Base-by-base conservation (phyloP, 2,888 invertebrate genomes). In the Eristalis pertinax region DNA sequence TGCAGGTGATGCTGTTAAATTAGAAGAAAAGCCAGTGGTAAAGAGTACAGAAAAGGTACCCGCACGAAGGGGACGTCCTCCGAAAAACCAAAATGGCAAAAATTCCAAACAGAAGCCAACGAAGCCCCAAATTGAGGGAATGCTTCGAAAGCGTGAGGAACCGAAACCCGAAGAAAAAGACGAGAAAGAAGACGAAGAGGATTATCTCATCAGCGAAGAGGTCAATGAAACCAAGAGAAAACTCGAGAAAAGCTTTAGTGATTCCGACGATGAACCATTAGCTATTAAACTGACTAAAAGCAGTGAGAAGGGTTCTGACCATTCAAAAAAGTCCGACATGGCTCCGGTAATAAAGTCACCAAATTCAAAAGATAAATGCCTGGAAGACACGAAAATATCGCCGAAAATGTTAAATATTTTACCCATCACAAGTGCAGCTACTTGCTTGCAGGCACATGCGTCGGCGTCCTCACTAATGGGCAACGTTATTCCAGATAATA, bases 191-290 rank as follows among this genome's bases (percentile, higher is more conserved):
- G 92, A 92, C 7, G 92, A 92, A 78, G 91, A 91, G 81, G 92
- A 93, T 88, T 91, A 92, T 89, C 83, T 92, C 62, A 89, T 92
- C 29, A 92, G 91, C 80, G 90, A 91, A 89, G 91, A 92, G 74
- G 90, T 92, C 24, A 91, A 91, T 75, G 91, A 92, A 90, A 91
- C 91, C 0, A 92, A 91, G 88, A 90, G 93, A 22, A 92, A 92
- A 89, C 89, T 93, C 10, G 93, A 94, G 81, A 93, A 93, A 88
- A 94, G 93, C 89, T 95, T 95, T 82, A 94, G 94, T 89, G 95
- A 95, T 90, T 95, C 95, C 1, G 95, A 96, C 89, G 95, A 95
- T 89, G 96, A 96, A 90, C 95, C 95, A 11, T 90, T 95, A 70
- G 95, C 95, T 24, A 93, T 93, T 76, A 94, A 95, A 90, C 91